Conservation (phyloP, 2,113 vertebrate species). For the Leuciscus idus region DNA sequence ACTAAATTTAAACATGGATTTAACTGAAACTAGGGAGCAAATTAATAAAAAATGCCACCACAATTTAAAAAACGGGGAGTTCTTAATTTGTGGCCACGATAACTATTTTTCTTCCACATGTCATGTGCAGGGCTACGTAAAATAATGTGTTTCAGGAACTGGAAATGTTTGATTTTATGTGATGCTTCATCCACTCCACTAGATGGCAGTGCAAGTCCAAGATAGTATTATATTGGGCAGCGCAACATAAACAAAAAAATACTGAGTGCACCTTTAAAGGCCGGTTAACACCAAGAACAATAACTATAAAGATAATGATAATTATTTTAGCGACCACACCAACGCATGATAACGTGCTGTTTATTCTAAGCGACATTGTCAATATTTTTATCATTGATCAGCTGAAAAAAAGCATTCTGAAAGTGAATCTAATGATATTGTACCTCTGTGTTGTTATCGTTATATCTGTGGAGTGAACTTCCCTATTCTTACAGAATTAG, state of each 20-base stretch:
- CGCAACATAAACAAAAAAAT: neutral
- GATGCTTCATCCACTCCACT: neutral
- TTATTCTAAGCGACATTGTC: neutral
- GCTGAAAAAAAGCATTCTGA: neutral
- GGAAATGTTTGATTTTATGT: neutral
- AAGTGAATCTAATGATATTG: neutral
- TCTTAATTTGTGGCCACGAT: neutral
- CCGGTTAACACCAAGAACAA: neutral
- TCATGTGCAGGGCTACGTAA: neutral
- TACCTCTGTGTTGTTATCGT: neutral
- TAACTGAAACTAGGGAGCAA: neutral
- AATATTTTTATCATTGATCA: neutral
- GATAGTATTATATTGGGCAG: neutral
- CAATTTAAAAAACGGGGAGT: neutral
- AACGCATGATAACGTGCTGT: no score
- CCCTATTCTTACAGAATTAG: neutral
- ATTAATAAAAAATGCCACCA: neutral
- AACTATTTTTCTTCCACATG: neutral
- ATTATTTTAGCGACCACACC: no score
- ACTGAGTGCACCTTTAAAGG: neutral
- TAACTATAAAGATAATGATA: neutral
- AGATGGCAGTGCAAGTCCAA: neutral
- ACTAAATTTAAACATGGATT: no score
- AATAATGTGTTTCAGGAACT: neutral
- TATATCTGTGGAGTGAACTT: neutral